These are phyloP conservation scores for Cerastis rubricosa DNA, from an alignment of 2,888 invertebrate genomes.

Conservation along the genomic window DNA sequence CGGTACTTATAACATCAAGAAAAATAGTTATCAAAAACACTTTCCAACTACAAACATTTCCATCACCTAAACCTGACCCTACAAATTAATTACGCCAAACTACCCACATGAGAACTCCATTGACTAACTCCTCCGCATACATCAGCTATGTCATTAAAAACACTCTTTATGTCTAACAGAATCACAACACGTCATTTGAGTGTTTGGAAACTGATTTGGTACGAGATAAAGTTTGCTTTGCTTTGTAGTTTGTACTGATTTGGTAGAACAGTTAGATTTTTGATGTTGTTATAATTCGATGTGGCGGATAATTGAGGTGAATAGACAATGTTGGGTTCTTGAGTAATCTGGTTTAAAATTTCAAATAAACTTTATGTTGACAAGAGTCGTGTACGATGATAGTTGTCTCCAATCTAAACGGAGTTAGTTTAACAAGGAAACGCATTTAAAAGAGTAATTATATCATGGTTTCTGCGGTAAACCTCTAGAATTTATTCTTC, in stretches of 20 bases:
- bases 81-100: neutral
- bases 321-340: neutral
- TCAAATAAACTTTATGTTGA: neutral
- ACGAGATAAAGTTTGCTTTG: constrained; percentile 39
- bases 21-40: neutral
- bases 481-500: neutral
- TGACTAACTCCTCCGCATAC: constrained; percentile 33
- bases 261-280: constrained; percentile 13
- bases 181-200: constrained; percentile 50
- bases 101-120: constrained; percentile 29
- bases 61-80: neutral
- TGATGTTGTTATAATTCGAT: constrained; percentile 14
- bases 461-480: neutral
- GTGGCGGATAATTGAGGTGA: neutral
- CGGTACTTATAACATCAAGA: neutral
- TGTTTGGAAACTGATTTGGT: constrained; percentile 63
- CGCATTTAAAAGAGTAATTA: neutral
- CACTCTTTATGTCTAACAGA: constrained; percentile 56
- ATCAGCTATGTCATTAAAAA: constrained; percentile 60
- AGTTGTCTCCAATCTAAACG: neutral
- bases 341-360: neutral
- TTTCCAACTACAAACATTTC: neutral
- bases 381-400: neutral
- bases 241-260: constrained; percentile 35
- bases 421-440: neutral